Evolutionary conservation across 1,140 invertebrate genomes (phyloP).

Genomic region (Megathymus violae): DNA sequence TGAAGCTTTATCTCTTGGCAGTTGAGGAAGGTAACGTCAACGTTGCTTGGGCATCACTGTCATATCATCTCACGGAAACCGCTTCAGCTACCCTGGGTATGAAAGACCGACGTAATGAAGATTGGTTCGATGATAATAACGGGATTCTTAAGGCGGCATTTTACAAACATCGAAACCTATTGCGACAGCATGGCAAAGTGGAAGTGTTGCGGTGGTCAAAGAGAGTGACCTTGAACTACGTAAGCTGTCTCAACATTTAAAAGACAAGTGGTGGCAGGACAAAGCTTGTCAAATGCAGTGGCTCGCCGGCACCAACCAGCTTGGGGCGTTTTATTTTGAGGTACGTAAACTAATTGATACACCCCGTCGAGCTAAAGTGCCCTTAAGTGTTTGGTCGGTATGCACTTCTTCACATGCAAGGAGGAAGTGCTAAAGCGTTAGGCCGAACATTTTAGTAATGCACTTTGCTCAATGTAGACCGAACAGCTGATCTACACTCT

Average conservation of each 20-base stretch:
- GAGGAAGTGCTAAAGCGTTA: conserved; percentile 1
- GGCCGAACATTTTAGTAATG: conserved; percentile 11
- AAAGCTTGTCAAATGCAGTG: background rate
- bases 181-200: too few relatives aligned
- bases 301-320: conserved; percentile 16
- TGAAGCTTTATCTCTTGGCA: too few relatives aligned
- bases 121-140: conserved; percentile 47
- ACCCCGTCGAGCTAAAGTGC: background rate
- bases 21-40: conserved; percentile 1
- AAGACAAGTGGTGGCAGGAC: conserved; percentile 1
- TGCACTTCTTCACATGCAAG: background rate
- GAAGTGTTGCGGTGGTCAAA: background rate
- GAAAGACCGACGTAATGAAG: conserved; percentile 20
- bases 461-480: conserved; percentile 20
- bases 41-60: conserved; percentile 12
- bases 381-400: conserved; percentile 3
- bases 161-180: too few relatives aligned
- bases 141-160: too few relatives aligned
- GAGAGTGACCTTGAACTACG: background rate
- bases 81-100: too few relatives aligned
- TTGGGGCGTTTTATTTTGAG: background rate
- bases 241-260: background rate
- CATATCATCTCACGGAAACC: conserved; percentile 22
- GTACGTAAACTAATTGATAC: too few relatives aligned
- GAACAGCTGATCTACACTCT: background rate